Base-by-base conservation (phyloP, 2,888 invertebrate species). In the Lacanobia oleracea region DNA sequence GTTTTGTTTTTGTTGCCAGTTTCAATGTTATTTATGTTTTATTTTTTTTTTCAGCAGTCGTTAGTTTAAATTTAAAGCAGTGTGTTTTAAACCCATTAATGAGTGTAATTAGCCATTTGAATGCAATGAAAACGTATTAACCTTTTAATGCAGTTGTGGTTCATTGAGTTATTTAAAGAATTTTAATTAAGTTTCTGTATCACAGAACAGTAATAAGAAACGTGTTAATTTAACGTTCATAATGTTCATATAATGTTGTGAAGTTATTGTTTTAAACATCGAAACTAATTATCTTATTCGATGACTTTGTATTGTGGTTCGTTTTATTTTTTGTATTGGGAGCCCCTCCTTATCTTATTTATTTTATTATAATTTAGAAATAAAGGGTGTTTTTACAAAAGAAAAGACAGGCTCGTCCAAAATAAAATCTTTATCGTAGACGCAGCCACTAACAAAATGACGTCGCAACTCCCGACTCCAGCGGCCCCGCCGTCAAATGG, bases 401-500 rank as follows among this genome's bases (percentile, higher is more conserved):
- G 45, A 54, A 43, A 33, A 27, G 1, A 18, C 18, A 12, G 33
- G 5, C 14, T 45, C 14, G 12, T 10, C 45, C 23, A 56, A 69
- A 61, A 74, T 68, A 62, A 61, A 75, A 16, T 23, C 61, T 79
- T 79, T 81, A 79, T 75, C 67, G 66, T 75, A 63, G 54, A 67
- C 67, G 60, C 72, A 54, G 48, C 77, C 78, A 74, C 75, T 85
- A 84, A 84, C 84, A 75, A 83, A 90, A 84, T 88, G 86, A 87
- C 87, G 79, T 75, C 77, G 77, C 81, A 77, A 82, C 81, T 79
- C 82, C 66, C 76, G 81, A 78, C 74, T 65, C 68, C 81, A 69
- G 75, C 79, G 79, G 79, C 71, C 72, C 69, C 82, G 71, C 86
- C 87, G 87, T 86, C 88, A 90, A 88, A 88, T 87, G 86, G 88